Evolutionary conservation across 2,113 vertebrate species (phyloP), one percentile per base, ranked within the genome.

Genomic region (Gallinago undulata): DNA sequence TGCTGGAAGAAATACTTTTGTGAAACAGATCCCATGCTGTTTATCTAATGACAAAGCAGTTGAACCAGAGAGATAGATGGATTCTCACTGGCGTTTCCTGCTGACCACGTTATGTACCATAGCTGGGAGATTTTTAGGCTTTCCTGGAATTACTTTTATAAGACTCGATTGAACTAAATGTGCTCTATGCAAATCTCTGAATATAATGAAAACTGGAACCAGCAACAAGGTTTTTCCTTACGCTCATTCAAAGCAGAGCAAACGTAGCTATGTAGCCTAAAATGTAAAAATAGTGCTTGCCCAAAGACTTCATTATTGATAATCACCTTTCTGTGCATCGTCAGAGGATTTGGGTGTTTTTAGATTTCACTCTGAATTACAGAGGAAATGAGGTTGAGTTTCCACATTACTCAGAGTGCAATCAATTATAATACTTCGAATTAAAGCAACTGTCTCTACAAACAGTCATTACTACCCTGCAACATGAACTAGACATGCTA

Each of bases 11-110:
- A 95, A 90, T n/a, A 73, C 57, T 91, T 73, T 11, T 53, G 50
- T 70, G 82, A 91, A 90, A 84, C 17, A 76, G 92, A 93, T 72
- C 35, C 39, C 96, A 81, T 81, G 94, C 96, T 97, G 96, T 68
- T 94, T 80, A 84, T 81, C 87, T 96, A 96, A 97, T 94, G 93
- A 90, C 83, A 90, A 96, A 96, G 60, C 37, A 88, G 88, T 47
- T 94, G 88, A 95, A 96, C 90, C 88, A 96, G 94, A 96, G 95
- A 96, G 87, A 96, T 41, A 62, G 70, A 96, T 86, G 59, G 70
- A 76, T 95, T 95, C 78, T 91, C 47, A 60, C n/a, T 79, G 76
- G 82, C 31, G 70, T 84, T 94, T 90, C 91, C 93, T 86, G 90
- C 83, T 95, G 93, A 92, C 95, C 85, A 89, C 0, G 4, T 23